phyloP scores from a whole-genome alignment of 2,888 invertebrate species.

The Leucoma salicis region DNA sequence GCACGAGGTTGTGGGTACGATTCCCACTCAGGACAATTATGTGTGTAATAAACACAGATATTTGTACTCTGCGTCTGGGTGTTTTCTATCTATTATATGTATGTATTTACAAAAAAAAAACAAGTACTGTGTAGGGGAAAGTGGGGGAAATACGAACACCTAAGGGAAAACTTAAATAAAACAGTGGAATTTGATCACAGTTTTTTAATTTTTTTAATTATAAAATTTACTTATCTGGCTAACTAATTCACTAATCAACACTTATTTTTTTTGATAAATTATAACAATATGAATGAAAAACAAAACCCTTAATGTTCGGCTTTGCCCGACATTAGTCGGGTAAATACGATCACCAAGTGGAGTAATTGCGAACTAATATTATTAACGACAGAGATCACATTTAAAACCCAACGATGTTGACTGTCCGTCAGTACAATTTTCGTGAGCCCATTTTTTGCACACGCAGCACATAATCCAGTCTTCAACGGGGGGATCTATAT shows the following conservation, averaged over 20 bases:
- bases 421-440: slow-evolving; percentile 11
- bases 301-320: slow-evolving; percentile 3
- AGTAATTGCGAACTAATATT: slow-evolving; percentile 11
- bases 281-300: background rate
- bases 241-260: slow-evolving; percentile 2
- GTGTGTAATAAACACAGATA: too few relatives aligned
- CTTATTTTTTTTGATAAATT: slow-evolving; percentile 1
- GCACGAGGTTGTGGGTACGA: too few relatives aligned
- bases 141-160: slow-evolving; percentile 3
- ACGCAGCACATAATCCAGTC: slow-evolving; percentile 22
- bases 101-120: too few relatives aligned
- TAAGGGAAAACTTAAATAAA: slow-evolving; percentile 5
- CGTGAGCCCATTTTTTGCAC: slow-evolving; percentile 18
- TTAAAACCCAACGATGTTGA: slow-evolving; percentile 8
- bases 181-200: slow-evolving; percentile 3
- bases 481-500: slow-evolving; percentile 15
- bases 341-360: slow-evolving; percentile 5
- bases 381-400: slow-evolving; percentile 14
- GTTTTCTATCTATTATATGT: too few relatives aligned
- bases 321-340: slow-evolving; percentile 1
- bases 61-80: too few relatives aligned
- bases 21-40: too few relatives aligned
- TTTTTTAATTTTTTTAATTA: background rate
- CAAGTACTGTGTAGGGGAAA: too few relatives aligned
- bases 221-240: background rate